Percentiles rank a stretch among this genome's conserved stretches.
Evolutionary conservation across 2,113 vertebrate genomes (phyloP).

Genomic region (Thryonomys swinderianus): DNA sequence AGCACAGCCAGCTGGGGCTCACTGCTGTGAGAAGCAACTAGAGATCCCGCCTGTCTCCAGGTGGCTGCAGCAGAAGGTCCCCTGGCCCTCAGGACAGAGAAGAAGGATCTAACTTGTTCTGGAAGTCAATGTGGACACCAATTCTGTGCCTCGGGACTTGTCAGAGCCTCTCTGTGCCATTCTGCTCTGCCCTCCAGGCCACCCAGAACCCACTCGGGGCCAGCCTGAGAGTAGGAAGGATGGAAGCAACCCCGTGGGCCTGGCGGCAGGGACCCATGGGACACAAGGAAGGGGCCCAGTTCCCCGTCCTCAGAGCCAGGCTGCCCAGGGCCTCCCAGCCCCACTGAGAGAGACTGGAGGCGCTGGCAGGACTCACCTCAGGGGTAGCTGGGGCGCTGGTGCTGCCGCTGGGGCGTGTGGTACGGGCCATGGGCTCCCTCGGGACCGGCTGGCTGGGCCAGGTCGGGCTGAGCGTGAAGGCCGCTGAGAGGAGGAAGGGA

Average conservation of each 20-base stretch:
- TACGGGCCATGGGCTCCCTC: slow-evolving; percentile 84
- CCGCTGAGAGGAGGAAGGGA: background rate
- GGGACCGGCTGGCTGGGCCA: slow-evolving; percentile 68
- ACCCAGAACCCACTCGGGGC: background rate
- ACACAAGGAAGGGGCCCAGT: background rate
- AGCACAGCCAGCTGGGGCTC: background rate
- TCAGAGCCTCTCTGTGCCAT: background rate
- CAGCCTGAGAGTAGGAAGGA: background rate
- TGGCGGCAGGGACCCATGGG: background rate
- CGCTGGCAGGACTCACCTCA: slow-evolving; percentile 69
- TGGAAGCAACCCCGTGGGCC: background rate
- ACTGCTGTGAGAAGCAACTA: background rate
- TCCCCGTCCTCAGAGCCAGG: background rate
- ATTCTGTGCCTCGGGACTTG: background rate
- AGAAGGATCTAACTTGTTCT: no score
- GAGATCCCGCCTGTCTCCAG: accelerated
- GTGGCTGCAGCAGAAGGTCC: background rate
- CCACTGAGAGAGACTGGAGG: accelerated
- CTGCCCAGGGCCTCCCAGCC: background rate
- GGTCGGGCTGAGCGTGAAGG: background rate
- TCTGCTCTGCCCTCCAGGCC: background rate
- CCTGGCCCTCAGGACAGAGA: no score
- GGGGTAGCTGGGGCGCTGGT: slow-evolving; percentile 82
- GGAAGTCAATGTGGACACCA: background rate
- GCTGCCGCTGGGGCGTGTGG: slow-evolving; percentile 84